Conservation (phyloP, 2,113 vertebrate species). For the Nanorana parkeri region DNA sequence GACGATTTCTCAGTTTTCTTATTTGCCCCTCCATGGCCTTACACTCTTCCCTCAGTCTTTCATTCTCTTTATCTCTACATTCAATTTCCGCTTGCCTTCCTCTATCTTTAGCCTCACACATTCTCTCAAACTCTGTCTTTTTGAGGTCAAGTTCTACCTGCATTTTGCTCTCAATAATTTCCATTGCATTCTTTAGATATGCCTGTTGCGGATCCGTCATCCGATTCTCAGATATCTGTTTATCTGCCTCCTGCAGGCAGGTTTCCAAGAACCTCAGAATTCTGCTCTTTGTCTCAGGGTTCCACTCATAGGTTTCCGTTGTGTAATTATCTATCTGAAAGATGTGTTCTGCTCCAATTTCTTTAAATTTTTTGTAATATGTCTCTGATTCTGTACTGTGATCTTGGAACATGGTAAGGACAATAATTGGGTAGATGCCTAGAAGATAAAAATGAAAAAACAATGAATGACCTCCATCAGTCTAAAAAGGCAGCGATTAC, state of each 20-base stretch:
- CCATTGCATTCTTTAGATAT: neutral
- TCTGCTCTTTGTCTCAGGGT: neutral
- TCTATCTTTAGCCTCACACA: neutral
- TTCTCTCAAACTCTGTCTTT: neutral
- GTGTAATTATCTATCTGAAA: conserved; percentile 22
- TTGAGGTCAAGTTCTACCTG: neutral
- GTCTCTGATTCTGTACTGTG: neutral
- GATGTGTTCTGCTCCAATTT: neutral
- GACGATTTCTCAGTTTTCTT: too few relatives aligned
- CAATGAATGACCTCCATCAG: too few relatives aligned
- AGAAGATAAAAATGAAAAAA: neutral
- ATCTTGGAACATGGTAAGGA: neutral
- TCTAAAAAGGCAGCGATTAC: too few relatives aligned
- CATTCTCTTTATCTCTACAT: too few relatives aligned
- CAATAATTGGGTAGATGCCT: conserved; percentile 22
- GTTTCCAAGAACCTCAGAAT: neutral
- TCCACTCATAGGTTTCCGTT: neutral
- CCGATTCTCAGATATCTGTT: neutral
- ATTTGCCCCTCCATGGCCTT: too few relatives aligned
- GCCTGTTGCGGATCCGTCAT: neutral
- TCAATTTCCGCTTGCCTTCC: neutral
- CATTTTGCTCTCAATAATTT: neutral
- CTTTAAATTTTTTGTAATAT: neutral
- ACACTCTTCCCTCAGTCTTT: neutral
- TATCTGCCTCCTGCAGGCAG: neutral